Evolutionary conservation across 2,797 vertebrate genomes (phyloP).

Genomic region (Gallinago stenura): DNA sequence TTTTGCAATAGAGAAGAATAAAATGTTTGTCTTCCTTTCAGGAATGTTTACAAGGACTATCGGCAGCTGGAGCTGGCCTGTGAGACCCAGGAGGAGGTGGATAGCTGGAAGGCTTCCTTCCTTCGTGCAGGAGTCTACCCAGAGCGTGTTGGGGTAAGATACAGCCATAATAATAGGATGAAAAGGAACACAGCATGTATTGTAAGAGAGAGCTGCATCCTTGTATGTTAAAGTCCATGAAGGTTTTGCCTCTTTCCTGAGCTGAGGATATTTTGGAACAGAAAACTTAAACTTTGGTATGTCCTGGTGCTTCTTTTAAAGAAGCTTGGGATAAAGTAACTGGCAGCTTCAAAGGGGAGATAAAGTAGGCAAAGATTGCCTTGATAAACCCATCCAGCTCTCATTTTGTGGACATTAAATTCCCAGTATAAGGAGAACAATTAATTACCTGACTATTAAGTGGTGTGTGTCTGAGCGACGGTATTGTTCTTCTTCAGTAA

Average conservation of each 20-base stretch:
- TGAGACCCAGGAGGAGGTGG: slow-evolving; percentile 96
- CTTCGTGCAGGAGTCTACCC: slow-evolving; percentile 96
- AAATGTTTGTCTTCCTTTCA: slow-evolving; percentile 57
- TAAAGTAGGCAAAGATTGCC: neutral
- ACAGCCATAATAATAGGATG: neutral
- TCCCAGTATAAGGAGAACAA: neutral
- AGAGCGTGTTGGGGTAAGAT: slow-evolving; percentile 90
- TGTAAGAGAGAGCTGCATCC: neutral
- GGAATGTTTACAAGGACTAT: slow-evolving; percentile 99
- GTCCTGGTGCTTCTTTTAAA: neutral
- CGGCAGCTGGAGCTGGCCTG: slow-evolving; percentile 97
- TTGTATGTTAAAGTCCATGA: neutral
- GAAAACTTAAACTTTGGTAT: neutral
- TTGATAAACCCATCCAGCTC: neutral
- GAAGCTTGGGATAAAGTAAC: neutral
- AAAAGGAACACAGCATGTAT: neutral
- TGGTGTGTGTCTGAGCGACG: neutral
- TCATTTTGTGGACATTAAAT: neutral
- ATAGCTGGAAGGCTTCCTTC: slow-evolving; percentile 99
- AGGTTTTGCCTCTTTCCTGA: neutral
- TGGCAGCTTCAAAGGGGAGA: neutral
- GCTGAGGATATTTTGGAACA: neutral
- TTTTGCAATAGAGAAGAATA: neutral
- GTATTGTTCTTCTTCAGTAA: neutral
- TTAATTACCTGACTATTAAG: neutral